Base-by-base conservation (phyloP, 2,113 vertebrate genomes). In the Neofelis nebulosa region DNA sequence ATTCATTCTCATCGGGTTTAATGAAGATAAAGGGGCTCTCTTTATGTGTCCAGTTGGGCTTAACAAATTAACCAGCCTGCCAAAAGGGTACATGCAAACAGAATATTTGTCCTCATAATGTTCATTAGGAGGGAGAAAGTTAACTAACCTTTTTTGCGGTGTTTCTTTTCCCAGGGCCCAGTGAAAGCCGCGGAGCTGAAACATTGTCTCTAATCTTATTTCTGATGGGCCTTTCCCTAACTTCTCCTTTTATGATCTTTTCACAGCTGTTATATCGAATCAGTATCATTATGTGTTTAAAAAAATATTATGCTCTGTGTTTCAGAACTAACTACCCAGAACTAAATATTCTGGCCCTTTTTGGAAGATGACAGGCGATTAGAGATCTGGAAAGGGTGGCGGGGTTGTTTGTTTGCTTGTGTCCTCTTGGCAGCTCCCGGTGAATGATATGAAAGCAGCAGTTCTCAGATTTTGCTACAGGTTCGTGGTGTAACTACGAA, bases 1-100 rank as follows among this genome's bases (percentile, higher is more conserved):
- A 98, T 98, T 98, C 96, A 98, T 98, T 98, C 96, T 98, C 95
- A 95, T 98, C 5, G 52, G 79, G 78, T 97, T 97, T 98, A 98
- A 99, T 98, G 98, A 98, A 98, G 98, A 98, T 98, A 98, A 98
- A 99, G 97, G 71, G 88, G n/a, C 84, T 98, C 91, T 95, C 93
- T 98, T 98, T 98, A 97, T 94, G 86, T 97, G 97, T 98, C 95
- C 97, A 94, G 96, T 98, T 98, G 97, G 94, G 98, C 98, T 97
- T 97, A 98, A 96, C 98, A 98, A 98, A 99, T 98, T 98, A 98
- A 98, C 98, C 95, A 95, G 82, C 85, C 97, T 98, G 69, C 97
- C 27, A 80, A 98, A 97, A 97, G 82, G 82, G 83, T 97, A 83
- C 84, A 76, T 97, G 96, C 63, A 94, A 98, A 91, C 89, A 94